Conservation (phyloP, 1,140 invertebrate species). For the Chelonus insularis region DNA sequence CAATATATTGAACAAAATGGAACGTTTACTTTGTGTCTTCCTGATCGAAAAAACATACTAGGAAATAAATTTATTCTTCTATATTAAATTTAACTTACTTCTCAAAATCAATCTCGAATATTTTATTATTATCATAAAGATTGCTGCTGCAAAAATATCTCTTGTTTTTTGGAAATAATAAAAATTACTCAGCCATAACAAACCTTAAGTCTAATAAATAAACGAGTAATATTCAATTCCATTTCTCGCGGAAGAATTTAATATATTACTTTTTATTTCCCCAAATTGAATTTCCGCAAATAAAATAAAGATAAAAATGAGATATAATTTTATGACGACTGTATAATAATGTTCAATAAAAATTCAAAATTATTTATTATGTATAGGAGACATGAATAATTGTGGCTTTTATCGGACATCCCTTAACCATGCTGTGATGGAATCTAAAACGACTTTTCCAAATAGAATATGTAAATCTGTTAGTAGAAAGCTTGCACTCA, state of each 20-base stretch:
- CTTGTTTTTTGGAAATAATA: too few relatives aligned
- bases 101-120: background rate
- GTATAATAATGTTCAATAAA: background rate
- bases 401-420: background rate
- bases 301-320: too few relatives aligned
- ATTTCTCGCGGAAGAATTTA: too few relatives aligned
- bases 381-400: background rate
- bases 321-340: too few relatives aligned
- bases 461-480: slow-evolving; percentile 19
- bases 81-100: background rate
- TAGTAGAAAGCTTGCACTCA: background rate
- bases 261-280: too few relatives aligned
- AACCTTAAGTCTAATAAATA: too few relatives aligned
- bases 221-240: too few relatives aligned
- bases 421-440: background rate
- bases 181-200: too few relatives aligned
- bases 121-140: too few relatives aligned
- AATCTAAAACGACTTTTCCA: slow-evolving; percentile 2
- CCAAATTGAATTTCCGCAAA: too few relatives aligned
- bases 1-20: slow-evolving; percentile 18
- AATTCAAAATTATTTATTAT: background rate
- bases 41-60: background rate
- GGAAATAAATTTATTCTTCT: slow-evolving; percentile 7
- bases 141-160: too few relatives aligned
- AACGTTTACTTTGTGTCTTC: slow-evolving; percentile 18